phyloP scores from a whole-genome alignment of 2,113 vertebrate genomes.

The Bujurquina vittata region DNA sequence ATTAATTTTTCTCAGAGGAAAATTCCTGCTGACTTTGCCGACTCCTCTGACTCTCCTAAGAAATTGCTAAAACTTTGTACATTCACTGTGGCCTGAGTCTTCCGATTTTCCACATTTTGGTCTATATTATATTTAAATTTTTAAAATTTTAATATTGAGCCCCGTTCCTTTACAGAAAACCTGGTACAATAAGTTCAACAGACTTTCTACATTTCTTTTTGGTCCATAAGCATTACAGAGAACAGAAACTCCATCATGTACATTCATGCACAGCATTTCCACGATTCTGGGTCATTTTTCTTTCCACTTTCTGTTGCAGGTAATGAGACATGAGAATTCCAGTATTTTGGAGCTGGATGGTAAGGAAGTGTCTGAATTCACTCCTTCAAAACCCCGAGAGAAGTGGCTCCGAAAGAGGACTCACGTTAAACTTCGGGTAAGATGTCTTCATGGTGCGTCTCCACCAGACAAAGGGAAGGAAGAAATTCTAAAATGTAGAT shows the following conservation, averaged over 20 bases:
- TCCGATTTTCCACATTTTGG: too few species aligned
- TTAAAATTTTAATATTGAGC: neutral
- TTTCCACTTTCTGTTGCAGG: constrained; percentile 70
- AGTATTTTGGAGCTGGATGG: constrained; percentile 86
- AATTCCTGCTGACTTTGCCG: too few species aligned
- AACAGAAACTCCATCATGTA: neutral
- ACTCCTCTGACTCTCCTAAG: too few species aligned
- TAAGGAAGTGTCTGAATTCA: constrained; percentile 86
- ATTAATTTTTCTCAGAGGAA: too few species aligned
- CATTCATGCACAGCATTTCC: neutral
- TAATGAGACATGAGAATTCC: constrained; percentile 93
- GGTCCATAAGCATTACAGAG: neutral
- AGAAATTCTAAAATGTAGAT: neutral
- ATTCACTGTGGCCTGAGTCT: too few species aligned
- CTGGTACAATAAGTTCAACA: neutral
- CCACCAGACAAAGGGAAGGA: neutral
- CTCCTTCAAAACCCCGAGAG: constrained; percentile 89
- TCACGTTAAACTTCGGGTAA: constrained; percentile 94
- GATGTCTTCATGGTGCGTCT: neutral
- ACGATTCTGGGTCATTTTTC: neutral
- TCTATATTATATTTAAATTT: neutral
- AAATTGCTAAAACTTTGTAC: too few species aligned
- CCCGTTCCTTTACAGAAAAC: neutral
- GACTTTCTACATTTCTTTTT: neutral
- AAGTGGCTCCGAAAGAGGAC: constrained; percentile 97